Evolutionary conservation across 2,888 invertebrate genomes (phyloP).

Genomic region (Drosophila mulleri): DNA sequence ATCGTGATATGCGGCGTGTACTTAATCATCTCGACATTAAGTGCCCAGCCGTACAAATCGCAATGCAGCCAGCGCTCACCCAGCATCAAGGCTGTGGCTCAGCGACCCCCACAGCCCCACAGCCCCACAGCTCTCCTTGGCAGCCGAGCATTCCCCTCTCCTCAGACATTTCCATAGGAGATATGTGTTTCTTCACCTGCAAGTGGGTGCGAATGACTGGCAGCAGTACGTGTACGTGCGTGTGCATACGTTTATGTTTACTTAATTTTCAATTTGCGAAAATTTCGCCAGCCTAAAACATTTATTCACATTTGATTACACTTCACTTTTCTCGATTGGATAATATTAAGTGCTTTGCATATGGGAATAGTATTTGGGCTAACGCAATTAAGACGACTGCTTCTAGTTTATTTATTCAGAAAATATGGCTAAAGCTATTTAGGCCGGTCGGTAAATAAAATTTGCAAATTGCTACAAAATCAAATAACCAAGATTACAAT

Average conservation of each 20-base stretch:
- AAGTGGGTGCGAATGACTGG: slow-evolving; percentile 18
- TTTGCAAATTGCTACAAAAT: background rate
- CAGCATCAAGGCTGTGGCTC: slow-evolving; percentile 35
- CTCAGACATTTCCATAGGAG: background rate
- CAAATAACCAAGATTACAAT: background rate
- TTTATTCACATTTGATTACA: slow-evolving; percentile 6
- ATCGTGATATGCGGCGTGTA: slow-evolving; percentile 60
- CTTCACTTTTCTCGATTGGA: slow-evolving; percentile 4
- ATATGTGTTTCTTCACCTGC: slow-evolving; percentile 18
- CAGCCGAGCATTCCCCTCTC: background rate
- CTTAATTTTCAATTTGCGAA: slow-evolving; percentile 17
- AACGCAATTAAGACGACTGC: background rate
- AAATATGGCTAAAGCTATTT: background rate
- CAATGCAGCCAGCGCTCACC: slow-evolving; percentile 49
- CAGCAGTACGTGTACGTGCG: background rate
- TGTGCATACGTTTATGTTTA: slow-evolving; percentile 13
- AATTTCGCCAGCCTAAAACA: background rate
- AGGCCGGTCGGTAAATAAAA: background rate
- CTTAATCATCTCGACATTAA: slow-evolving; percentile 74
- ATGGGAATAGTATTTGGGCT: background rate
- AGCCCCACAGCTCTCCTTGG: background rate
- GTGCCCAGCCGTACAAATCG: slow-evolving; percentile 42
- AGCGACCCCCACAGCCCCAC: background rate
- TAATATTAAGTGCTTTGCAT: background rate
- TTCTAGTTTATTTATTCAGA: slow-evolving; percentile 3